Conservation (phyloP, 92 coral and sea anemone species). For the Diadumene lineata region DNA sequence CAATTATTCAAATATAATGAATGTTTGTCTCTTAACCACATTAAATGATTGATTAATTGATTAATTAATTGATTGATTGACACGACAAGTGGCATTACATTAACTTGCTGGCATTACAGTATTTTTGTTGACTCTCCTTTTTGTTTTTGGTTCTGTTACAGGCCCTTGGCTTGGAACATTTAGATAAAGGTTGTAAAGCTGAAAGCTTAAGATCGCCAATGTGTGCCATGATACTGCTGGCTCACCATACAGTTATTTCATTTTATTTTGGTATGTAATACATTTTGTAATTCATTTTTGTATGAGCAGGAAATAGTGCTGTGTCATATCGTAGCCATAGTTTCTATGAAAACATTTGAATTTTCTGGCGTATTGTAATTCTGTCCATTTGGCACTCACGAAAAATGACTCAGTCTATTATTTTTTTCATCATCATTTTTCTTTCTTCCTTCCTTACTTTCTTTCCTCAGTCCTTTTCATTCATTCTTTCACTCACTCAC, state of each 20-base stretch:
- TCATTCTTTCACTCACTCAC: neutral
- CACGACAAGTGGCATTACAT: too few relatives aligned
- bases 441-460: neutral
- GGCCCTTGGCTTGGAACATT: constrained; percentile 79
- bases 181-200: constrained; percentile 84
- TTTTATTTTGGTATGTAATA: constrained; percentile 76
- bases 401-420: neutral
- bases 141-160: neutral
- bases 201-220: constrained; percentile 92
- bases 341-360: too few relatives aligned
- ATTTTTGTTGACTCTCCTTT: too few relatives aligned
- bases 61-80: too few relatives aligned
- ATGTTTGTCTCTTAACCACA: too few relatives aligned
- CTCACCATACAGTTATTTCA: constrained; percentile 85
- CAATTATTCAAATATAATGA: too few relatives aligned
- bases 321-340: neutral
- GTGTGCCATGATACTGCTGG: constrained; percentile 97
- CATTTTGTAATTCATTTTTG: neutral
- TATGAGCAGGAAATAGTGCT: neutral
- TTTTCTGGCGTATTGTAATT: too few relatives aligned
- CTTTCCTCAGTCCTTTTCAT: neutral
- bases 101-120: too few relatives aligned
- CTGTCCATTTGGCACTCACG: too few relatives aligned
- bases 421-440: neutral
- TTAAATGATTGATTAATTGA: too few relatives aligned